These are phyloP conservation scores for Linepithema humile DNA, from an alignment of 1,140 invertebrate genomes.

Conservation along the genomic window DNA sequence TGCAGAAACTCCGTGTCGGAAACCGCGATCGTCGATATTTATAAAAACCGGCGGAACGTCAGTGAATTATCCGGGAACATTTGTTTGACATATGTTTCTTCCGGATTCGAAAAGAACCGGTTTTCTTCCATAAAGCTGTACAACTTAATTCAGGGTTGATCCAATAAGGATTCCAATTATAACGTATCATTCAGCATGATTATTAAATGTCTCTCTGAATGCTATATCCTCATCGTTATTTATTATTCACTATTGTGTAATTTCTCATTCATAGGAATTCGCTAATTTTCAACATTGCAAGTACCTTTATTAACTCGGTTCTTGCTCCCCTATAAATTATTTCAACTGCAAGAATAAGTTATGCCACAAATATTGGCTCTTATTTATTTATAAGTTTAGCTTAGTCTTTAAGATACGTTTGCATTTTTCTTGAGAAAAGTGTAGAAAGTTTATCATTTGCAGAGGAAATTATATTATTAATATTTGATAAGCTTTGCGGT, in stretches of 20 bases:
- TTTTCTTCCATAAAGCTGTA: conserved; percentile 38
- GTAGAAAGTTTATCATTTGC: neutral
- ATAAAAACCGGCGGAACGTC: conserved; percentile 30
- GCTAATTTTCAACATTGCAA: neutral
- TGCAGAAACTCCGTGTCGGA: conserved; percentile 25
- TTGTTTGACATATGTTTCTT: conserved; percentile 56
- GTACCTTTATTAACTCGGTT: neutral
- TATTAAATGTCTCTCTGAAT: neutral
- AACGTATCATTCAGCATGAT: neutral
- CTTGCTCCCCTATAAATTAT: neutral
- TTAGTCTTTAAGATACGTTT: neutral
- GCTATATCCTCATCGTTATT: neutral
- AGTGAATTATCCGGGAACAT: conserved; percentile 49
- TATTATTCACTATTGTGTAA: neutral
- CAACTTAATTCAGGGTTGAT: conserved; percentile 22
- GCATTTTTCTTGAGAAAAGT: neutral
- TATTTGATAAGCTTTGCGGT: neutral
- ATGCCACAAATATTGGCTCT: neutral
- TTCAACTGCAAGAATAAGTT: neutral
- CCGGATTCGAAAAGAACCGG: conserved; percentile 51
- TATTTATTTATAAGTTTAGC: neutral
- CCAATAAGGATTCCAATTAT: conserved; percentile 6
- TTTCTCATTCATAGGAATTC: neutral
- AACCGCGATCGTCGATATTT: conserved; percentile 48
- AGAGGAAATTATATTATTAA: neutral